Evolutionary conservation across 2,888 invertebrate genomes (phyloP).

Genomic region (Tipula vernalis): DNA sequence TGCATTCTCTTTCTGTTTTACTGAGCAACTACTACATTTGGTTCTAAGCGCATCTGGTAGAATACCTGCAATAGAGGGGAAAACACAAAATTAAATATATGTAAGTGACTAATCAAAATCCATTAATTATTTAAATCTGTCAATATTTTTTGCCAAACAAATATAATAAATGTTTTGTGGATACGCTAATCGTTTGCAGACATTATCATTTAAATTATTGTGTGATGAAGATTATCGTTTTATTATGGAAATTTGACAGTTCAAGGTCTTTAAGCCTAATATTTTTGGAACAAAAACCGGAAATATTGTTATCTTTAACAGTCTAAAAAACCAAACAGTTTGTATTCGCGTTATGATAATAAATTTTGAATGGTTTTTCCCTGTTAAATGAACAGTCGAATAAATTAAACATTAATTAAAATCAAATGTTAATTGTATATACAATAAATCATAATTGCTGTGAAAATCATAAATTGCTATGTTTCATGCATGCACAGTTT

Average conservation of each 20-base stretch:
- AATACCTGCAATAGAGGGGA: slow-evolving; percentile 39
- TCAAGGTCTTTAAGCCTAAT: not conserved
- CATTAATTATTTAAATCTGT: not conserved
- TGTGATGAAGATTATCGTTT: not conserved
- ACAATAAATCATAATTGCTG: no score
- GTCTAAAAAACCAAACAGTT: not conserved
- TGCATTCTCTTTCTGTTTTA: slow-evolving; percentile 49
- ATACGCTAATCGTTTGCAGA: not conserved
- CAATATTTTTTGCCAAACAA: not conserved
- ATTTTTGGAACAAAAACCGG: not conserved
- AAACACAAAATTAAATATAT: not conserved
- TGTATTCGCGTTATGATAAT: no score
- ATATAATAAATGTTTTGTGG: not conserved
- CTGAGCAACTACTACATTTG: slow-evolving; percentile 51
- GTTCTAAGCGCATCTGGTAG: slow-evolving; percentile 57
- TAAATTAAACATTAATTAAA: no score
- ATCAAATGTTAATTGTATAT: no score
- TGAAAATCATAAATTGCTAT: no score
- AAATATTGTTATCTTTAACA: not conserved
- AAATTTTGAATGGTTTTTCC: no score
- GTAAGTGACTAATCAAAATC: not conserved
- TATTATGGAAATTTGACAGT: not conserved
- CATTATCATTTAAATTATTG: not conserved
- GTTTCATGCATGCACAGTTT: no score
- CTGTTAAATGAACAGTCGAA: no score